A percentile compares a stretch with the other conserved stretches of the same genome.
These are phyloP conservation scores for Mesochorus sp. DNA, from an alignment of 2,888 invertebrate genomes.

Conservation along the genomic window DNA sequence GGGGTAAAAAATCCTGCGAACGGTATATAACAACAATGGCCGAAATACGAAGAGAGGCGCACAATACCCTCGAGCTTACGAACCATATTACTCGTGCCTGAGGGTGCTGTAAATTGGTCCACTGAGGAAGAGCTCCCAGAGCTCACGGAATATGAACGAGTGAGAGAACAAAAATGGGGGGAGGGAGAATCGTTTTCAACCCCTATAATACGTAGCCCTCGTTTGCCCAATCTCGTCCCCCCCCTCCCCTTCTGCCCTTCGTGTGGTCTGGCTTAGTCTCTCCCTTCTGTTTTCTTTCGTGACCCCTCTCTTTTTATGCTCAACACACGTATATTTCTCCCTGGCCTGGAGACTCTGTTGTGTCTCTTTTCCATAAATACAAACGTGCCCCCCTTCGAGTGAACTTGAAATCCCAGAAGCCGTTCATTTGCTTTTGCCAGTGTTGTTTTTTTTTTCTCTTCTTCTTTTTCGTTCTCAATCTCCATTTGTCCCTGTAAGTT, in stretches of 20 bases:
- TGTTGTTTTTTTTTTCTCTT: slow-evolving; percentile 11
- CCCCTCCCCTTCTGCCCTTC: slow-evolving; percentile 22
- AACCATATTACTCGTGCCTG: slow-evolving; percentile 69
- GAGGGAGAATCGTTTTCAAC: slow-evolving; percentile 44
- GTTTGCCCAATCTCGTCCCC: slow-evolving; percentile 24
- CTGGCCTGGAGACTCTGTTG: slow-evolving; percentile 43
- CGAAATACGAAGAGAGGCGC: slow-evolving; percentile 68
- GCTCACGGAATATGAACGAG: not conserved
- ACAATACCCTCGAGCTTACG: slow-evolving; percentile 71
- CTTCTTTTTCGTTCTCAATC: slow-evolving; percentile 26
- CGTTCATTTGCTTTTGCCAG: slow-evolving; percentile 41
- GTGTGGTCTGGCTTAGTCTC: slow-evolving; percentile 40
- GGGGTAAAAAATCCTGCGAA: slow-evolving; percentile 56
- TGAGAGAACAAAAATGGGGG: not conserved
- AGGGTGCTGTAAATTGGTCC: slow-evolving; percentile 79
- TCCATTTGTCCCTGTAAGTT: slow-evolving; percentile 31
- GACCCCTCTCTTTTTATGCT: slow-evolving; percentile 48
- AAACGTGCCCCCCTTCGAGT: slow-evolving; percentile 38
- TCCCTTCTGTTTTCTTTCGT: slow-evolving; percentile 66
- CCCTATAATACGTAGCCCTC: slow-evolving; percentile 24
- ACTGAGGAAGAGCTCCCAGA: slow-evolving; percentile 60
- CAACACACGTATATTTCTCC: slow-evolving; percentile 39
- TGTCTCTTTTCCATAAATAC: slow-evolving; percentile 37
- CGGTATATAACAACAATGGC: slow-evolving; percentile 75
- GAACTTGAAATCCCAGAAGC: slow-evolving; percentile 60